Base-by-base conservation (phyloP, 2,113 vertebrate species). In the Peromyscus polionotus region DNA sequence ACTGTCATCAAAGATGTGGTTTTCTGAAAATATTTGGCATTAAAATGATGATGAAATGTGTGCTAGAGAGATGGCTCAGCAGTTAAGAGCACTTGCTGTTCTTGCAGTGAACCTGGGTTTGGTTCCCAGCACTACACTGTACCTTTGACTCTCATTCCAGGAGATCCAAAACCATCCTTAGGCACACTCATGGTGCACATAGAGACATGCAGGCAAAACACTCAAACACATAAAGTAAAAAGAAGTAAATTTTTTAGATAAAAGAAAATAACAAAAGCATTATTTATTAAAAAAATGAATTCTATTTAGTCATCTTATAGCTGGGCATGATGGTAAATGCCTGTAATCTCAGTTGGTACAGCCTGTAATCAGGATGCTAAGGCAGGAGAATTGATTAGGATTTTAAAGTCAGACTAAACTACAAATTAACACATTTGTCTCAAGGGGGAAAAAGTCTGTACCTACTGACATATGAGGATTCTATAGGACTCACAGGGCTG, bases 11-110 rank as follows among this genome's bases (percentile, higher is more conserved):
- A 85, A 94, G 33, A 80, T 1, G 45, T 54, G 3, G 3, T 73
- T 80, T 97, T 93, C 42, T 84, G 77, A 86, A 91, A 87, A 92
- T 16, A 84, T 12, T n/a, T 36, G 8, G 12, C 81, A 59, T 31
- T 88, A 79, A 94, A 88, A 63, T 77, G 92, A 9, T 51, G 51
- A 57, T 79, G 4, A 65, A 67, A 61, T 63, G 39, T 65, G 39
- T 28, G 9, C 59, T 45, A 45, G 39, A 85, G 59, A 45, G 59
- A 45, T 19, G 59, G 1, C 36, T 65, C 4, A 4, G 26, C 83
- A 45, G 24, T 85, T 31, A 31, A 65, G 59, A 42, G 16, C 59
- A 85, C 24, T 85, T 10, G 39, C n/a, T 84, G 24, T 6, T 85
- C 39, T 45, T 85, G 83, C 39, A 63, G 8, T 42, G 39, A 14